Base-by-base conservation (phyloP, 37 sponge, comb jelly and placozoan species). In the Bolinopsis microptera region DNA sequence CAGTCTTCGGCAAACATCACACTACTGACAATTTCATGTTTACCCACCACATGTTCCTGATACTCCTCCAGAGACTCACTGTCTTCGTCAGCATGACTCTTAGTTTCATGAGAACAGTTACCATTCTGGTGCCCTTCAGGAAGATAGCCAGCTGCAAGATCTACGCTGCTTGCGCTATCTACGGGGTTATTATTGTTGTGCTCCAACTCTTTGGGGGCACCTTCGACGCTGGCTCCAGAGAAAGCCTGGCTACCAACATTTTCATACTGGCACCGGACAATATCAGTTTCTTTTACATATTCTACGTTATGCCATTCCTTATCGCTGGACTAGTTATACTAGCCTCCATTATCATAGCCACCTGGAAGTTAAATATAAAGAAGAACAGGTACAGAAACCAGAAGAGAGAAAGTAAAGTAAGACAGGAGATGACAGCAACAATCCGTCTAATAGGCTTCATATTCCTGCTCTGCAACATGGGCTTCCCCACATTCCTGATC, bases 1-100 rank as follows among this genome's bases (percentile, higher is more conserved):
- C 32, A 0, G 80, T 77, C 9, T 77, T 77, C 36, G 80, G 32
- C 21, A 34, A 27, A 27, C 80, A 77, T 34, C 36, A 33, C 2
- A 32, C 33, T 3, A 33, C 80, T 21, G 35, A 32, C 18, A 28
- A 27, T 36, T 77, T 77, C 80, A 77, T 77, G 80, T 32, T 77
- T 18, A 32, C 80, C 21, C 80, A 77, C 33, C 80, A 77, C 2
- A 27, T 77, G 21, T 32, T 77, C 35, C 80, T 77, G 36, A 32
- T 28, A 3, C 0, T 77, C 80, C 80, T 77, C 36, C 80, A 77
- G 36, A 77, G 80, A 77, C 80, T 77, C 3, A 36, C 80, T 18
- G 80, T 13, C 37, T 77, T 77, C 36, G 80, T 77, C 36, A 77
- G 80, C 80, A 77, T 77, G 80, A 77, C 80, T 5, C 80, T 77